These are phyloP conservation scores for Euzophera pinguis DNA, from an alignment of 2,888 invertebrate species.

Conservation along the genomic window DNA sequence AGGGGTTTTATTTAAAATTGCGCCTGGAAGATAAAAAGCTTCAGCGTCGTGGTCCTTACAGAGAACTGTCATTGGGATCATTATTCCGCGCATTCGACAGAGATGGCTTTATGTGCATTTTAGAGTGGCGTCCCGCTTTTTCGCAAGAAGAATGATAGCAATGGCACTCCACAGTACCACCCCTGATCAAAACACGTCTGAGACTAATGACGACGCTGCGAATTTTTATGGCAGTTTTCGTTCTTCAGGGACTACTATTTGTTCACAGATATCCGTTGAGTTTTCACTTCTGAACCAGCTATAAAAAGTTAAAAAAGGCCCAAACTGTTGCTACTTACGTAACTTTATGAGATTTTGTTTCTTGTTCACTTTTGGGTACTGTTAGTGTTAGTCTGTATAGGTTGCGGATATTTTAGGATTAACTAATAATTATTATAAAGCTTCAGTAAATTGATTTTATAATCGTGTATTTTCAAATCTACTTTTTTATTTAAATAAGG, in stretches of 20 bases:
- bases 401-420: no score
- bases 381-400: neutral
- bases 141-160: constrained; percentile 36
- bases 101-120: constrained; percentile 28
- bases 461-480: no score
- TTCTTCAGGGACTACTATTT: constrained; percentile 62
- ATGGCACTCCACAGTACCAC: constrained; percentile 39
- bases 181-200: constrained; percentile 74
- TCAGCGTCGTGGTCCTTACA: constrained; percentile 32
- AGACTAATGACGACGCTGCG: constrained; percentile 69
- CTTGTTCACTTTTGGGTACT: constrained; percentile 5
- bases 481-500: no score
- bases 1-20: constrained; percentile 49
- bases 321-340: constrained; percentile 39
- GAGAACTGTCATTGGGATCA: constrained; percentile 40
- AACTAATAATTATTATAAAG: no score
- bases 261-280: constrained; percentile 59
- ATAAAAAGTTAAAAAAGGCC: constrained; percentile 59
- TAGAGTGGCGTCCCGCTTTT: constrained; percentile 29
- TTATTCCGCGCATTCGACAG: constrained; percentile 32
- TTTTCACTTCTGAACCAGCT: constrained; percentile 52
- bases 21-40: constrained; percentile 51
- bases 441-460: no score
- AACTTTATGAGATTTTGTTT: constrained; percentile 40
- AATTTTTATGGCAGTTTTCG: constrained; percentile 68